Base-by-base conservation (phyloP, 1,140 invertebrate species). In the Lepeophtheirus salmonis region DNA sequence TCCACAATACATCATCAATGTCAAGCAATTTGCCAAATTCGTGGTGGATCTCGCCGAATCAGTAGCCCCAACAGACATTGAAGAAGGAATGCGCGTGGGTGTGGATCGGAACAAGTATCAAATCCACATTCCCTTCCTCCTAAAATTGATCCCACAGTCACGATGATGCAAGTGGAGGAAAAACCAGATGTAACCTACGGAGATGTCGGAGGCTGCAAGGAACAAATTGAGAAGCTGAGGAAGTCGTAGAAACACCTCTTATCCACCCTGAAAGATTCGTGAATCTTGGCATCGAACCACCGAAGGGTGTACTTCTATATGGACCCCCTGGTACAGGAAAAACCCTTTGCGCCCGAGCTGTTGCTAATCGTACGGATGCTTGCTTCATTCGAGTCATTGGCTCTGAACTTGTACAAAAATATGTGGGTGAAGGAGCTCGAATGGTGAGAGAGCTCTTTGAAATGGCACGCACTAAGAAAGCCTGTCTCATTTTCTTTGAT, bases 161-260 rank as follows among this genome's bases (percentile, higher is more conserved):
- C 96, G 0, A 98, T 99, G 96, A 99, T 99, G 96, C 95, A 98
- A 74, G 89, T 99, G 0, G 96, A 99, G 75, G 96, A 99, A 70
- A 99, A 99, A 70, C 96, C 96, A 3, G 96, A 99, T 77, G 95
- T 99, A 0, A 99, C 96, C 1, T 99, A 99, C 72, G 92, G 89
- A 68, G 96, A 99, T 76, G 90, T 99, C 12, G 96, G 96, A 64
- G 94, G 96, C 0, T 98, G 95, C 70, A 98, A 99, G 74, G 95
- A 97, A 73, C 94, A 99, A 73, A 99, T 99, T 67, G 95, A 99
- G 67, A 99, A 99, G 74, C 74, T 99, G 1, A 94, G 64, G 96
- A 99, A 81, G 96, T 99, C 30, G 94, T 99, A 0, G 96, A 98
- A 75, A 97, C 89, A 10, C 96, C 96, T 4, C 71, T 99, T 4